A percentile compares a stretch with the other conserved stretches of the same genome.
These are phyloP conservation scores for Ceyx melanurus DNA, from an alignment of 2,113 vertebrate species.

Conservation along the genomic window DNA sequence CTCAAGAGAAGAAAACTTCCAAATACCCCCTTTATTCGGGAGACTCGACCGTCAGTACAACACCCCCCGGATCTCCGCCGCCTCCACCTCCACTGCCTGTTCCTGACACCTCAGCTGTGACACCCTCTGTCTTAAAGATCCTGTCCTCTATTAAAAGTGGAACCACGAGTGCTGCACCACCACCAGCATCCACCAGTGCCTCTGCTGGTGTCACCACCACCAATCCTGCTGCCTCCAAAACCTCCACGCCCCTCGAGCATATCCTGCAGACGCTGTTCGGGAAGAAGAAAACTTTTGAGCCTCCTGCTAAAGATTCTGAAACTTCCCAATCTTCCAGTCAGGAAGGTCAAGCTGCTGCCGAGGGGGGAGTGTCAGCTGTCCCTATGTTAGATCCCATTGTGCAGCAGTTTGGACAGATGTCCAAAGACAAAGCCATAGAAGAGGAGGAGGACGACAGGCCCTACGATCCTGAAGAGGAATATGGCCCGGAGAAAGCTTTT, in stretches of 20 bases:
- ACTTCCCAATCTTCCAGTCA: not conserved
- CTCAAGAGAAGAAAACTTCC: constrained; percentile 77
- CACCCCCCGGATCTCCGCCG: constrained; percentile 81
- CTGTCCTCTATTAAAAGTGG: constrained; percentile 67
- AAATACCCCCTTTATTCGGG: constrained; percentile 77
- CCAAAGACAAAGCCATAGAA: constrained; percentile 80
- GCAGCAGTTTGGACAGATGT: constrained; percentile 90
- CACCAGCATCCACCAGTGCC: constrained; percentile 19
- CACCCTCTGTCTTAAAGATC: constrained; percentile 71
- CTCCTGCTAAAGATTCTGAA: constrained; percentile 72
- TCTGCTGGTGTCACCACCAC: constrained; percentile 26
- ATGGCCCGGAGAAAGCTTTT: constrained; percentile 81
- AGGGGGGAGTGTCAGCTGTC: constrained; percentile 54
- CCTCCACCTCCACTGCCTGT: constrained; percentile 75
- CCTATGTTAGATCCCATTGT: constrained; percentile 90
- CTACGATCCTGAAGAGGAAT: constrained; percentile 95
- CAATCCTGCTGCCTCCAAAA: constrained; percentile 48
- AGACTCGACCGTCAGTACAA: constrained; percentile 69
- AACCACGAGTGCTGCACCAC: not conserved
- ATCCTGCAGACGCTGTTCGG: constrained; percentile 89
- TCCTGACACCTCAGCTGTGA: constrained; percentile 64
- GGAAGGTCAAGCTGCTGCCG: constrained; percentile 54
- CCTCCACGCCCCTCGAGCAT: constrained; percentile 83
- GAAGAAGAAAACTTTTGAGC: constrained; percentile 79
- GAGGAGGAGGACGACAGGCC: constrained; percentile 90